Base-by-base conservation (phyloP, 2,113 vertebrate genomes). In the pig (Sus scrofa) region DNA sequence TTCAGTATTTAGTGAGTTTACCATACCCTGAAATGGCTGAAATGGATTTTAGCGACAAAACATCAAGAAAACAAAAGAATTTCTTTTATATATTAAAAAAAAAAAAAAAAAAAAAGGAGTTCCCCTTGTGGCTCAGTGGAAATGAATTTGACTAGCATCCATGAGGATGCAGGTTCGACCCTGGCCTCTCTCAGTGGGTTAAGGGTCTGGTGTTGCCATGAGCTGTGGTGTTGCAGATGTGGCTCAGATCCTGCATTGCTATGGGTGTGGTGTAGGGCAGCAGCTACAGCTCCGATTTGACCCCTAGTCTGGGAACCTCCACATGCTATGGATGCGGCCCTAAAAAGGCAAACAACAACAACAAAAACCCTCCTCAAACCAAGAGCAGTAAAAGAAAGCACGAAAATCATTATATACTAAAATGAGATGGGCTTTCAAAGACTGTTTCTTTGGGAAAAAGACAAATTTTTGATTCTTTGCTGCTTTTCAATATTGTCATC, bases 381-480 rank as follows among this genome's bases (percentile, higher is more conserved):
- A 86, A n/a, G 37, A 89, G 58, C 5, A 86, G 37, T 44, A 20
- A 90, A 96, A 95, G 24, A 78, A 73, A 67, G 2, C 27, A 58
- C 39, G 68, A 91, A 79, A 89, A 75, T 82, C 4, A 85, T 89
- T 56, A n/a, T 14, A 39, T 54, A 26, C 3, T 34, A 30, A 71
- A 96, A 79, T 89, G 52, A 94, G 88, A 74, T 75, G 24, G 15
- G 11, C 44, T 79, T 91, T 89, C 18, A 95, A 83, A 88, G 68
- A 5, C 3, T 54, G 1, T 75, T 92, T 79, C 37, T 86, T 91
- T 91, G 58, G n/a, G 60, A 52, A 92, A 78, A 83, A 65, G 30
- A 70, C 3, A 93, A 14, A 16, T 13, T 94, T 68, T 74, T 93
- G 13, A 92, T 88, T 86, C 24, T 75, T 93, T 50, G 20, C 3